phyloP scores from a whole-genome alignment of 2,113 vertebrate genomes.

The Pan paniscus region DNA sequence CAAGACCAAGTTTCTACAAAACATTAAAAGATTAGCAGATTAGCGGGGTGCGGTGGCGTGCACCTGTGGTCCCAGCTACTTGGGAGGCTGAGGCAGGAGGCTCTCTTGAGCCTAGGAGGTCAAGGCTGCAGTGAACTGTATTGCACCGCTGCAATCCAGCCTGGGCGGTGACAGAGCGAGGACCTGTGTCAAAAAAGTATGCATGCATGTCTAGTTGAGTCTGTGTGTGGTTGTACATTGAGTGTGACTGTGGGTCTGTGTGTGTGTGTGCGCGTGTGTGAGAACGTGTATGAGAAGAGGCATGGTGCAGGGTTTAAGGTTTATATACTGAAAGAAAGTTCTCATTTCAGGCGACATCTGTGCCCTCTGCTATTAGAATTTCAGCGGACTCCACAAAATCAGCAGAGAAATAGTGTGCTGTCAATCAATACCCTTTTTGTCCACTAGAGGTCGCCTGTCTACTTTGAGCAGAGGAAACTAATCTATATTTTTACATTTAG shows the following conservation, averaged over 20 bases:
- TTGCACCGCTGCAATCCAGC: no score
- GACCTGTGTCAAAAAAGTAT: background rate
- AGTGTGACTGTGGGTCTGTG: no score
- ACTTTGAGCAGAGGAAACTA: background rate
- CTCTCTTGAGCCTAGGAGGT: no score
- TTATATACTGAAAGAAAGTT: background rate
- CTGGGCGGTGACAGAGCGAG: no score
- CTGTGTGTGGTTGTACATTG: background rate
- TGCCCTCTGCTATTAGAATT: background rate
- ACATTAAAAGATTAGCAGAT: no score
- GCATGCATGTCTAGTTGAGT: background rate
- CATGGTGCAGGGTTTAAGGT: background rate
- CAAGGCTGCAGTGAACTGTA: no score
- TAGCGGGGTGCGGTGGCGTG: no score
- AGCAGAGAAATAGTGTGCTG: background rate
- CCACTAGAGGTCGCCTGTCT: slow-evolving; percentile 19
- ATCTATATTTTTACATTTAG: background rate
- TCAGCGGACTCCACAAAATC: background rate
- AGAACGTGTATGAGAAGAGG: background rate
- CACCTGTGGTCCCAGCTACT: no score
- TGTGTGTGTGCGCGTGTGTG: background rate
- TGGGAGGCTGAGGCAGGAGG: no score
- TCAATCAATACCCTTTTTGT: background rate
- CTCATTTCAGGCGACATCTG: background rate
- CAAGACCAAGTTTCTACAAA: no score